Base-by-base conservation (phyloP, 2,888 invertebrate genomes). In the Gryllus longicercus region DNA sequence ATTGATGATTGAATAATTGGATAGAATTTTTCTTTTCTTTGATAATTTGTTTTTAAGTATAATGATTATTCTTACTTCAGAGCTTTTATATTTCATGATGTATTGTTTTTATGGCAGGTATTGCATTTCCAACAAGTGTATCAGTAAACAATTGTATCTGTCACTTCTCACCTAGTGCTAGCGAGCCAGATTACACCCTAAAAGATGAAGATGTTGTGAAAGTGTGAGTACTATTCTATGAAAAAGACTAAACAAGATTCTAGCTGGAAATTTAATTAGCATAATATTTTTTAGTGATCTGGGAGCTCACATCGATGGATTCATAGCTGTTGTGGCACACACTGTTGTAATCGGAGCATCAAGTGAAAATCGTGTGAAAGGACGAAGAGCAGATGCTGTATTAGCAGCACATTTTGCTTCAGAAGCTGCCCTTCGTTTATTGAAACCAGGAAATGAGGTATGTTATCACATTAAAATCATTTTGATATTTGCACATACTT, bases 101-200 rank as follows among this genome's bases (percentile, higher is more conserved):
- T 63, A 5, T 18, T 63, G 11, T 63, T 14, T 63, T 4, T 63
- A 16, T 63, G 63, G 12, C 84, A 90, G 91, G 91, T 84, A 96
- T 99, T 86, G 98, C 99, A 75, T 99, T 99, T 88, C 99, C 99
- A 80, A 99, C 99, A 82, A 99, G 99, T 89, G 92, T 99, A 83
- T 99, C 98, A 25, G 94, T 98, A 81, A 99, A 99, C 89, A 98
- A 99, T 88, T 98, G 98, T 89, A 97, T 99, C 87, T 99, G 99
- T 88, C 99, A 99, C 88, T 99, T 94, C 88, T 99, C 99, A 78
- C 99, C 99, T 49, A 93, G 98, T 83, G 94, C 94, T 84, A 96
- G 95, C 88, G 99, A 99, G 89, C 91, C 93, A 21, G 96, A 97
- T 88, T 93, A 93, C 84, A 90, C 91, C 83, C 88, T 99, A 81